Base-by-base conservation (phyloP, 2,797 vertebrate species). In the Neostethus bicornis region DNA sequence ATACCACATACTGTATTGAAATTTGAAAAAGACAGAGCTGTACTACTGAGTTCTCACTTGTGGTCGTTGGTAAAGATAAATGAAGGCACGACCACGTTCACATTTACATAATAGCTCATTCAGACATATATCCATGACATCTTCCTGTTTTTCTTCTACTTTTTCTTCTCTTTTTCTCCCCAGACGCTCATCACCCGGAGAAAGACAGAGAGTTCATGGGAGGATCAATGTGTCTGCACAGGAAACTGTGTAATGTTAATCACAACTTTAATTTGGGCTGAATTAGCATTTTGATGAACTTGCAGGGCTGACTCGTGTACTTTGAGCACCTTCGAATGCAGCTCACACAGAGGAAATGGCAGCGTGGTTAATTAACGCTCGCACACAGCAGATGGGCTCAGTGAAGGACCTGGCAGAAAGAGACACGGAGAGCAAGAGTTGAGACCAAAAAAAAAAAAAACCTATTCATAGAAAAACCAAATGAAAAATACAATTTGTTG, bases 261-360 rank as follows among this genome's bases (percentile, higher is more conserved):
- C 95, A 96, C 94, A 96, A 96, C 94, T 97, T 95, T 96, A 96
- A 96, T 96, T 96, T 96, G 94, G 93, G 92, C 90, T 88, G 91
- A 94, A 96, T 96, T 96, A 94, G 94, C 96, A 97, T 96, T 97
- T 97, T 97, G 94, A 97, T 97, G 95, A 97, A 96, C 94, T 96
- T 93, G 93, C 86, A 87, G 90, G 78, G 91, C 93, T 92, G 94
- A 92, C 94, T 95, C 91, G 90, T 86, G 76, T 89, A 94, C 95
- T 96, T 93, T 91, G 93, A 94, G 92, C 91, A 83, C 92, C 94
- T 94, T 93, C 92, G 94, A 93, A 93, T 88, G 89, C 91, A 91
- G 92, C 93, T 87, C 73, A 93, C 93, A 90, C 92, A 90, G 91
- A 93, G 93, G 94, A 96, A 96, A 96, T 94, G 93, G 94, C 93